These are phyloP conservation scores for Ceyx melanurus DNA, from an alignment of 2,113 vertebrate genomes.

Conservation along the genomic window DNA sequence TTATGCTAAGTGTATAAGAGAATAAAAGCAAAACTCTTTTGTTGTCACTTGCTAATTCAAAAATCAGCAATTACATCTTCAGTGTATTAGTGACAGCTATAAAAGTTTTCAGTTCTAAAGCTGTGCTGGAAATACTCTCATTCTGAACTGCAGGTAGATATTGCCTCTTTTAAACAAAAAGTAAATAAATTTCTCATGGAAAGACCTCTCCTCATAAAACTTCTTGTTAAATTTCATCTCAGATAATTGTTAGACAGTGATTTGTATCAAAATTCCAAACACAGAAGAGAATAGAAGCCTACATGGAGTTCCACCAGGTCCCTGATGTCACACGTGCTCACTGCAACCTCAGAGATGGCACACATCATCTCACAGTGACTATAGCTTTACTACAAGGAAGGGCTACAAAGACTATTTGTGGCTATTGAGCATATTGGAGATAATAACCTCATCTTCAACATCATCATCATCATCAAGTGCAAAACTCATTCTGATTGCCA, in stretches of 20 bases:
- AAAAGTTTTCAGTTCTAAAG: background rate
- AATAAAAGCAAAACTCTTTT: background rate
- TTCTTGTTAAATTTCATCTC: background rate
- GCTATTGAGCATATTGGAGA: background rate
- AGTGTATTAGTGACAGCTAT: background rate
- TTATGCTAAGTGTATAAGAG: background rate
- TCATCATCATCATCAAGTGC: background rate
- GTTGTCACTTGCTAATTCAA: background rate
- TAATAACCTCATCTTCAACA: background rate
- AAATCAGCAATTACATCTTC: background rate
- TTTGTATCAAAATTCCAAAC: background rate
- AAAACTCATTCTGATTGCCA: background rate
- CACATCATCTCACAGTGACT: rapidly evolving
- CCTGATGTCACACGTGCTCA: rapidly evolving
- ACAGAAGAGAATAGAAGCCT: background rate
- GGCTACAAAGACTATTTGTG: background rate
- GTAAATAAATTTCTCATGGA: background rate
- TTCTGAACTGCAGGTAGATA: background rate
- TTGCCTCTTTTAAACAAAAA: background rate
- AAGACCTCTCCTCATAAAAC: background rate
- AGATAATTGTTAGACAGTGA: background rate
- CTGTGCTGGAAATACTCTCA: background rate
- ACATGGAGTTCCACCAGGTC: background rate
- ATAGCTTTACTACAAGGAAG: background rate
- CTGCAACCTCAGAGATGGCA: background rate